Evolutionary conservation across 1,140 invertebrate species (phyloP), one percentile per base, ranked within the genome.

Genomic region (Hormaphis cornu): DNA sequence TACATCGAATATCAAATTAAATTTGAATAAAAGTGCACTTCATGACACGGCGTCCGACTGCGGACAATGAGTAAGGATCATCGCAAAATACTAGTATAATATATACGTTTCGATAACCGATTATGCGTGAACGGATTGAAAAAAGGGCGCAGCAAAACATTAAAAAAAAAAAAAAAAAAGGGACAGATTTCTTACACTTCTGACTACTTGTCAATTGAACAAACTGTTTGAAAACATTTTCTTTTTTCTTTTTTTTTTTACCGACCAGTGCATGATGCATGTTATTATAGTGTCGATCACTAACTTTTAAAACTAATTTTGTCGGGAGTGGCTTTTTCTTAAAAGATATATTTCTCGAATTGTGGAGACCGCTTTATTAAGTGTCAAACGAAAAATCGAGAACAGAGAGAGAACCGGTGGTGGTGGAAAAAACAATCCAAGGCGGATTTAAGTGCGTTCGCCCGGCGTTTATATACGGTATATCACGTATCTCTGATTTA

Each of bases 381-480:
- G 61, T 66, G 61, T 18, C 59, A 30, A 48, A 48, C 44, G 3
- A 24, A 50, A 63, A 63, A 46, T 48, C 42, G 42, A 35, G 3
- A 35, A 66, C 61, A 14, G 50, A 66, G 50, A 66, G 48, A 66
- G 61, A 66, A 50, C 44, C n/a, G n/a, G n/a, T n/a, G n/a, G 26
- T 33, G 35, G 24, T 24, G 20, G 50, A 40, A 66, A 50, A 66
- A 50, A 66, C 44, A 66, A 66, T 50, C n/a, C n/a, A 66, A 66
- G 61, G 44, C 28, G 28, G 44, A 48, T 66, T 33, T 24, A 66
- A 22, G 50, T 50, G 18, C 30, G 50, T 48, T 66, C n/a, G 33
- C 28, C 35, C 20, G 35, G 33, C 54, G 18, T 28, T n/a, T n/a
- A n/a, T n/a, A 50, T 22, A 30, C 44, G 61, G 61, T 66, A 20